A percentile compares a stretch with the other conserved stretches of the same genome.
Evolutionary conservation across 2,888 invertebrate species (phyloP).

Genomic region (Ceratothoa steindachneri): DNA sequence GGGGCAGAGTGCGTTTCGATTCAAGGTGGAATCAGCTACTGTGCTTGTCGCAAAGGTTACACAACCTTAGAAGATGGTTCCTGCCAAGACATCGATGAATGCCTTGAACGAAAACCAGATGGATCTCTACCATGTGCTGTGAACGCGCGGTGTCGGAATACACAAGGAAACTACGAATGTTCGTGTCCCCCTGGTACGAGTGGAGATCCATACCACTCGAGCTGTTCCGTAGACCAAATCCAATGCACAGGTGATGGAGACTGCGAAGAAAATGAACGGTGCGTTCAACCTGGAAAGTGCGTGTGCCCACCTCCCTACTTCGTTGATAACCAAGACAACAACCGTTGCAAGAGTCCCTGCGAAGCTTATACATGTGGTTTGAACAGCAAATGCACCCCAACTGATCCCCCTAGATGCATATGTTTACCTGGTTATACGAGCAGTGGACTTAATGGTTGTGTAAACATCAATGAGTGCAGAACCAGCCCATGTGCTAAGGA

Average conservation of each 20-base stretch:
- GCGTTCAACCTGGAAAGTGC: constrained; percentile 85
- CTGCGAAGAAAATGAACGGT: constrained; percentile 80
- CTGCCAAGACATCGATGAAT: constrained; percentile 79
- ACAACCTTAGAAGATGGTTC: constrained; percentile 70
- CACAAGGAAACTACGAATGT: constrained; percentile 73
- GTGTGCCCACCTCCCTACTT: constrained; percentile 87
- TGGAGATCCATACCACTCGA: constrained; percentile 79
- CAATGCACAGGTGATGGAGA: constrained; percentile 76
- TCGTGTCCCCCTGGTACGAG: constrained; percentile 75
- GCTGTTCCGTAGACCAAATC: constrained; percentile 77
- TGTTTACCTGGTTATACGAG: constrained; percentile 82
- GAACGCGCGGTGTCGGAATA: constrained; percentile 80
- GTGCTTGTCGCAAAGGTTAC: constrained; percentile 85
- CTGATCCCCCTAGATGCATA: constrained; percentile 80
- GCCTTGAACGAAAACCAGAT: constrained; percentile 67
- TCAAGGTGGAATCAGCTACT: constrained; percentile 84
- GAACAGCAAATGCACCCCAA: constrained; percentile 82
- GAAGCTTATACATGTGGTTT: constrained; percentile 84
- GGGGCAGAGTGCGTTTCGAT: constrained; percentile 88
- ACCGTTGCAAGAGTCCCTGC: constrained; percentile 73
- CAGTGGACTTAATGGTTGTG: constrained; percentile 76
- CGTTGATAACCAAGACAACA: constrained; percentile 72
- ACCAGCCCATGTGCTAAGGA: constrained; percentile 79
- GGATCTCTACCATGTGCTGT: constrained; percentile 74
- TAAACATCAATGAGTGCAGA: constrained; percentile 77